Evolutionary conservation across 1,140 invertebrate species (phyloP), one percentile per base, ranked within the genome.

Genomic region (Eurosta solidaginis): DNA sequence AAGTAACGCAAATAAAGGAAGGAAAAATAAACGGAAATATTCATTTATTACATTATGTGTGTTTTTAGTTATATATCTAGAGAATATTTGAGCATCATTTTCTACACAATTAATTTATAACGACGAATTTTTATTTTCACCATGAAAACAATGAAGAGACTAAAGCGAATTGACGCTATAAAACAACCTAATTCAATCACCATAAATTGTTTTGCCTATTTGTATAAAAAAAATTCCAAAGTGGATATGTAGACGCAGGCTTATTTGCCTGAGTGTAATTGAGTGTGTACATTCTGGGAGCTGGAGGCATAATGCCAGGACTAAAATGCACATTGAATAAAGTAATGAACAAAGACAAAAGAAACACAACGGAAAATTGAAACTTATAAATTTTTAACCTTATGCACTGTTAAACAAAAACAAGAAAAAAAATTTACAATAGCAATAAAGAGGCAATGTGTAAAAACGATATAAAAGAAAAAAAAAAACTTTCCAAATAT

Each of bases 371-470:
- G 27, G 33, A 68, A 68, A 68, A 68, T 42, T 68, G 59, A 68
- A 68, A 68, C 59, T 40, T 68, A 68, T 68, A 68, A 68, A 68
- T 68, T 68, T 68, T 68, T 68, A 68, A 68, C 40, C 33, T 68
- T 68, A 68, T 68, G 59, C 59, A 29, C n/a, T 40, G 59, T 33
- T 42, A 40, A 6, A 14, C 59, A 68, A 59, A 4, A 59, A 68
- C 59, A 68, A 68, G 14, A 40, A 68, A 5, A 10, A 40, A 4
- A 68, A n/a, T 17, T 3, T n/a, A 33, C 33, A 29, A 40, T 20
- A 40, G 33, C 12, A 68, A 68, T 68, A 36, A 68, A 68, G 33
- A 9, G 33, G 54, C 29, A 68, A 68, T 68, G 33, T 68, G 33
- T 33, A 68, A 40, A 68, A 68, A 54, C 50, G 50, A 29, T n/a